Conservation (phyloP, 2,797 vertebrate genomes). For the Sebastes oblongus region DNA sequence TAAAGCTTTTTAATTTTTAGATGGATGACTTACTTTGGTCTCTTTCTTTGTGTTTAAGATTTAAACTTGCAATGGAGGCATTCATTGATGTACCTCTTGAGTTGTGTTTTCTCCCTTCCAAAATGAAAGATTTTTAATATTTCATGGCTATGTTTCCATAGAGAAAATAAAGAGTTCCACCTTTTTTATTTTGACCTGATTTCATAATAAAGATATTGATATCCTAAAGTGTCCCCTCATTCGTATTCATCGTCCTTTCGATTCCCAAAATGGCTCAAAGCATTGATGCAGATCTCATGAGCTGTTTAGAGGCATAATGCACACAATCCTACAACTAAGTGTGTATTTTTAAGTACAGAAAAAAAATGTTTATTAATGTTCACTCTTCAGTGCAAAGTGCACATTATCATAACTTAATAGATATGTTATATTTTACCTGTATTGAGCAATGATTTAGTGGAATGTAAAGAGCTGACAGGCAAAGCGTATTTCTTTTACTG, state of each 20-base stretch:
- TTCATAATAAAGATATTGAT: slow-evolving; percentile 87
- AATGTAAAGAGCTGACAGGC: background rate
- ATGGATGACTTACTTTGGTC: slow-evolving; percentile 64
- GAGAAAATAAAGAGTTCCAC: slow-evolving; percentile 66
- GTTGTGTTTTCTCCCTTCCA: slow-evolving; percentile 48
- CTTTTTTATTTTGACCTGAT: slow-evolving; percentile 81
- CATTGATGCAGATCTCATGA: background rate
- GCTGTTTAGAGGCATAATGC: background rate
- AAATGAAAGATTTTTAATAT: slow-evolving; percentile 74
- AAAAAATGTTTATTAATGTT: background rate
- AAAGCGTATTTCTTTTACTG: background rate
- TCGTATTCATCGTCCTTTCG: background rate
- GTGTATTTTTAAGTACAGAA: background rate
- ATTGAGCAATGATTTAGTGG: background rate
- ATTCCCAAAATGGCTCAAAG: background rate
- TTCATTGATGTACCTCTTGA: slow-evolving; percentile 38
- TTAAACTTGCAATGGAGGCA: slow-evolving; percentile 61
- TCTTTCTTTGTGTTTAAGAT: slow-evolving; percentile 62
- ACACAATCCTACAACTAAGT: background rate
- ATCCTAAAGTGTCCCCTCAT: slow-evolving; percentile 39
- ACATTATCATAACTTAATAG: background rate
- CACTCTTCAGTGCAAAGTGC: fast-evolving
- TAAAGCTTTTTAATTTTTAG: slow-evolving; percentile 55
- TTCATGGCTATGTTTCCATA: slow-evolving; percentile 67
- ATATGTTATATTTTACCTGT: background rate